Base-by-base conservation (phyloP, 1,140 invertebrate species). In the Callitettix versicolor region DNA sequence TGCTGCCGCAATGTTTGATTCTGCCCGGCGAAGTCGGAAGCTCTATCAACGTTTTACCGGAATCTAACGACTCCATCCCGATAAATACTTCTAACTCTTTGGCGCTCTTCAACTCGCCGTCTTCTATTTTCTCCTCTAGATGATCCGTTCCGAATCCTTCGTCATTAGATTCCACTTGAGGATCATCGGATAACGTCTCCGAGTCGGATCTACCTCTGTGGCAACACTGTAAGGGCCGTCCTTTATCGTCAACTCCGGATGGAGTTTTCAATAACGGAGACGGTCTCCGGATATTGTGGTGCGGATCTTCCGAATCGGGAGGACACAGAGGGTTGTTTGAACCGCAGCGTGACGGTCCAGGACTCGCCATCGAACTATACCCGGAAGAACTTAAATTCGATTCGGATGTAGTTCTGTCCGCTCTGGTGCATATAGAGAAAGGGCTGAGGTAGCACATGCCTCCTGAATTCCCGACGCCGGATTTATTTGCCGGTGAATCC, bases 361-460 rank as follows among this genome's bases (percentile, higher is more conserved):
- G 84, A 69, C 81, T 85, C 1, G 84, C 84, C 79, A 87, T 86
- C 3, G 84, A 86, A 56, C 82, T 85, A 63, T 88, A 88, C n/a
- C 86, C 86, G 1, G 84, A 86, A 9, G 84, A 86, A 56, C 83
- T 86, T 18, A 88, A 68, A 68, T 88, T 88, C 0, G 84, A 86
- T 68, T 88, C 84, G 1, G 85, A 88, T 14, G 83, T 81, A 14
- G 81, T 80, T 61, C 84, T 72, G 61, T 85, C 82, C 11, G 79
- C 75, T 59, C 79, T 68, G 9, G 78, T 73, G 21, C 79, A 77
- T 72, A 84, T 81, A 1, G 82, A 80, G 64, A 86, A 86, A 6
- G 85, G 85, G 66, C 82, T 85, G 30, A 88, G 67, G 64, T 86
- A 87, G 53, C 77, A 79, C 78, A 86, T 82, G 24, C 79, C 78